phyloP scores from a whole-genome alignment of 92 coral and sea anemone genomes.

The Heliopora coerulea region DNA sequence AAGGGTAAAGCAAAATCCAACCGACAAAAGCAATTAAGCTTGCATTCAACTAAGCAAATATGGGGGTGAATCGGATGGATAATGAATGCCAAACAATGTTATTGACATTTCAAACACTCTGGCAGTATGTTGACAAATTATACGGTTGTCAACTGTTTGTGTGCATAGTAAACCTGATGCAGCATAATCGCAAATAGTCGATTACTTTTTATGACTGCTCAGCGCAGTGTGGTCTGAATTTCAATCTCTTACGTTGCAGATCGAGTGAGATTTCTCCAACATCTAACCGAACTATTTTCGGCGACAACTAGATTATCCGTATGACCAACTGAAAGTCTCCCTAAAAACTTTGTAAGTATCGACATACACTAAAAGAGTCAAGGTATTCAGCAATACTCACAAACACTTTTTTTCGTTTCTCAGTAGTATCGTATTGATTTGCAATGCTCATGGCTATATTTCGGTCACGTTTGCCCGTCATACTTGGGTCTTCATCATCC shows the following conservation, averaged over 20 bases:
- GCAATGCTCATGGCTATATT: constrained; percentile 48
- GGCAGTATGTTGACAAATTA: constrained; percentile 9
- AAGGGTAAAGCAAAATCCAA: too few species aligned
- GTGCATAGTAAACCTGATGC: neutral
- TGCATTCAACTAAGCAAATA: neutral
- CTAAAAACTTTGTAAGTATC: too few species aligned
- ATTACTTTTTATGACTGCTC: too few species aligned
- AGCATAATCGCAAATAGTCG: neutral
- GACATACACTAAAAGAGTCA: neutral
- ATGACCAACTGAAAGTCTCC: too few species aligned
- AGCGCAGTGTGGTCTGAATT: too few species aligned
- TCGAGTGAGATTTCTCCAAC: too few species aligned
- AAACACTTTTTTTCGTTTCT: constrained; percentile 64
- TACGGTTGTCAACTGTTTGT: constrained; percentile 1
- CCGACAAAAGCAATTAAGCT: neutral
- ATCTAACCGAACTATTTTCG: too few species aligned
- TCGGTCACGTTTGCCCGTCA: constrained; percentile 53
- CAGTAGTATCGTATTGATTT: constrained; percentile 68
- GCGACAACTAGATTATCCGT: too few species aligned
- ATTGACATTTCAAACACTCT: constrained; percentile 6
- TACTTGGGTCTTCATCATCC: constrained; percentile 64
- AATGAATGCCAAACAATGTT: neutral
- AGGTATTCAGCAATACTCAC: constrained; percentile 11
- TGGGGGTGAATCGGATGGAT: neutral
- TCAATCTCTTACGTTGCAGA: too few species aligned